A percentile compares a stretch with the other conserved stretches of the same genome.
Conservation (phyloP, 2,888 invertebrate genomes). For the Druceiella hillmani region DNA sequence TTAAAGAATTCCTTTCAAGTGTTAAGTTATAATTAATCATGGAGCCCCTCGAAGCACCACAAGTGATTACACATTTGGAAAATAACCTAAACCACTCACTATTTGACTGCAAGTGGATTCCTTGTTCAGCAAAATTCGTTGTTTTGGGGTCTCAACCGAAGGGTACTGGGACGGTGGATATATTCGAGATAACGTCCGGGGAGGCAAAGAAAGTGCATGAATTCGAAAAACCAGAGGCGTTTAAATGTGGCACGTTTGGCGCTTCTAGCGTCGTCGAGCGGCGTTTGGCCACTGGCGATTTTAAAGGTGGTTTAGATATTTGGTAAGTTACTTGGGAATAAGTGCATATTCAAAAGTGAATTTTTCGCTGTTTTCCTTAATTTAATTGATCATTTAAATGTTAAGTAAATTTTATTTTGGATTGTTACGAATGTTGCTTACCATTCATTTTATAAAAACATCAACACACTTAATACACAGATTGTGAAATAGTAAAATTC, state of each 20-base stretch:
- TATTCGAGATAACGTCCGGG: conserved; percentile 71
- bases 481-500: too few relatives aligned
- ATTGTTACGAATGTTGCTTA: too few relatives aligned
- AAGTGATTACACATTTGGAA: conserved; percentile 84
- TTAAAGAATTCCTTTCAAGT: too few relatives aligned
- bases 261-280: conserved; percentile 77
- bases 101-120: conserved; percentile 95
- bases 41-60: conserved; percentile 72
- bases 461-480: too few relatives aligned
- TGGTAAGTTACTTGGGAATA: conserved; percentile 70
- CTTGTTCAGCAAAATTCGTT: conserved; percentile 89
- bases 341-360: too few relatives aligned
- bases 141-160: conserved; percentile 80
- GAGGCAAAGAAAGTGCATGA: conserved; percentile 64
- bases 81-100: conserved; percentile 77
- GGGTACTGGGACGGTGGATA: conserved; percentile 80
- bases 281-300: conserved; percentile 86
- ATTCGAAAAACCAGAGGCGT: conserved; percentile 73
- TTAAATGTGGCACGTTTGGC: conserved; percentile 93
- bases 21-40: too few relatives aligned
- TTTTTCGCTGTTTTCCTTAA: too few relatives aligned
- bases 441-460: too few relatives aligned
- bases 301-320: conserved; percentile 76
- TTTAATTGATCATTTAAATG: too few relatives aligned
- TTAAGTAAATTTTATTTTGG: too few relatives aligned